Evolutionary conservation across 2,888 invertebrate species (phyloP).

Genomic region (Thecocarcelia acutangulata): DNA sequence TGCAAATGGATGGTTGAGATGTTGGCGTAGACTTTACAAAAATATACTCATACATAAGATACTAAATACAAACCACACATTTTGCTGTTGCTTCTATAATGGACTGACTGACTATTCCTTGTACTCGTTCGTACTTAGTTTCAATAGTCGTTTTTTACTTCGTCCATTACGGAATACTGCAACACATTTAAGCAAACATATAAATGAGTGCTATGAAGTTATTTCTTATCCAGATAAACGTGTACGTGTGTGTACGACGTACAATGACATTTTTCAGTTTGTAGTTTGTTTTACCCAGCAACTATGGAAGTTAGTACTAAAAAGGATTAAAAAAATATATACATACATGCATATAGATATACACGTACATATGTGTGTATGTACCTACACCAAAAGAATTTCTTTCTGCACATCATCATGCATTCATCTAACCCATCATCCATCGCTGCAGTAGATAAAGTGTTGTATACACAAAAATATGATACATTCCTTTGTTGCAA

Average conservation of each 20-base stretch:
- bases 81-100: conserved; percentile 25
- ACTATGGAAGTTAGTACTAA: conserved; percentile 33
- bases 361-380: too few species aligned
- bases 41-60: not conserved
- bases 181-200: conserved; percentile 5
- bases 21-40: conserved; percentile 15
- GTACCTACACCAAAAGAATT: conserved; percentile 57
- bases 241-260: conserved; percentile 12
- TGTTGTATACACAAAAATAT: conserved; percentile 50
- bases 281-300: conserved; percentile 46
- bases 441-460: conserved; percentile 18
- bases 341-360: too few species aligned
- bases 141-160: conserved; percentile 37
- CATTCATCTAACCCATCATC: conserved; percentile 1
- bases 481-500: conserved; percentile 63
- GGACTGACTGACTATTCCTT: conserved; percentile 32
- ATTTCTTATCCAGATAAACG: not conserved
- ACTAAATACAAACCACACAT: conserved; percentile 10
- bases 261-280: conserved; percentile 60
- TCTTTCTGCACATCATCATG: conserved; percentile 61
- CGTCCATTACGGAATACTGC: conserved; percentile 12
- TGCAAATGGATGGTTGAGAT: conserved; percentile 14
- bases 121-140: conserved; percentile 30
- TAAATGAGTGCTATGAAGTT: too few species aligned
- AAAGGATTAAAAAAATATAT: conserved; percentile 35